A percentile compares a stretch with the other conserved stretches of the same genome.
Conservation (phyloP, 2,888 invertebrate genomes). For the Aleiodes leptofemur region DNA sequence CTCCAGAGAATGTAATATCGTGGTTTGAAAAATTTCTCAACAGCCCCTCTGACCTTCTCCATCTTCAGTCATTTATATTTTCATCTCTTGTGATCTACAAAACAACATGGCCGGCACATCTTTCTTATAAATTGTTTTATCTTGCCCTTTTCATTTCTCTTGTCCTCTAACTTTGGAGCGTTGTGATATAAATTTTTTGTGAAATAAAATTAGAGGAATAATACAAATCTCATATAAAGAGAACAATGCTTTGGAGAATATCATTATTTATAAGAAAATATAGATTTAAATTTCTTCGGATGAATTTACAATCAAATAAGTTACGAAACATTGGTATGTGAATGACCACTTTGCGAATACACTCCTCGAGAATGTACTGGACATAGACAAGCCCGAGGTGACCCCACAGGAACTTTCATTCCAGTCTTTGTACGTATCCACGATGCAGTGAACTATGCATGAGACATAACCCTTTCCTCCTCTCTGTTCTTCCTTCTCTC, state of each 20-base stretch:
- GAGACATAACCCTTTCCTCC: constrained; percentile 51
- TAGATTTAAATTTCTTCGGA: background rate
- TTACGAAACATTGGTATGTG: constrained; percentile 8
- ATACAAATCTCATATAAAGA: too few species aligned
- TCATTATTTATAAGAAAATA: background rate
- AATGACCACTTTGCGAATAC: constrained; percentile 3
- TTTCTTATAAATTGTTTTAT: constrained; percentile 23
- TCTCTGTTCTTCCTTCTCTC: constrained; percentile 23
- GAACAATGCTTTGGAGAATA: too few species aligned
- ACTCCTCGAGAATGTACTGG: background rate
- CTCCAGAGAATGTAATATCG: constrained; percentile 41
- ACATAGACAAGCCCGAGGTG: constrained; percentile 10
- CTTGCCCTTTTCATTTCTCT: constrained; percentile 9
- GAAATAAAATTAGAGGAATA: background rate
- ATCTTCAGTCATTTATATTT: constrained; percentile 12
- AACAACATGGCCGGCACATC: constrained; percentile 24
- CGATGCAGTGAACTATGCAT: constrained; percentile 52
- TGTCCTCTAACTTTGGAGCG: background rate
- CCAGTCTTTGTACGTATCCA: constrained; percentile 42
- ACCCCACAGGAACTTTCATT: constrained; percentile 38
- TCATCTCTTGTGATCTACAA: constrained; percentile 31
- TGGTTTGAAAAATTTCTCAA: constrained; percentile 37
- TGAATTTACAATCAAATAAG: background rate
- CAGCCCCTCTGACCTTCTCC: constrained; percentile 25
- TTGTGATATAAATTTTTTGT: background rate